A percentile compares a stretch with the other conserved stretches of the same genome.
Conservation (phyloP, 2,888 invertebrate genomes). For the Campoplex capitator region DNA sequence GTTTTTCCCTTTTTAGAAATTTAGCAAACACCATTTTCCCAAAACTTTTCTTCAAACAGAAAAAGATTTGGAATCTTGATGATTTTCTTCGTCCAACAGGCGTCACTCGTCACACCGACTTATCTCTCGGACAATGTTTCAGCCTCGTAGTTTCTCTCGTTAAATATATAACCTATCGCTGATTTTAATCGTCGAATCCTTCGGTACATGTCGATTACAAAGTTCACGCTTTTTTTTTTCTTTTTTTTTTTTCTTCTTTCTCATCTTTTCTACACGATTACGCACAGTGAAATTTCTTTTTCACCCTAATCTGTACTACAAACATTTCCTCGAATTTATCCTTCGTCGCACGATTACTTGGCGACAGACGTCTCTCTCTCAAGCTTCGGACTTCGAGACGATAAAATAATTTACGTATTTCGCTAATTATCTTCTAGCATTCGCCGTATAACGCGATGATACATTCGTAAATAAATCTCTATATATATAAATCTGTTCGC, state of each 20-base stretch:
- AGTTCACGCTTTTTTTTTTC: conserved; percentile 24
- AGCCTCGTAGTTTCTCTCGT: not conserved
- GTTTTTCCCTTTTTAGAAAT: conserved; percentile 5
- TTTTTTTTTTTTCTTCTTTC: not conserved
- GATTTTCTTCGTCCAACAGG: not conserved
- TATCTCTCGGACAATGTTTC: conserved; percentile 37
- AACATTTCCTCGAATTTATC: conserved; percentile 38
- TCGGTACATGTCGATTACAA: conserved; percentile 41
- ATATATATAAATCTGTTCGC: too few species aligned
- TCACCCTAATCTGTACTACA: conserved; percentile 48
- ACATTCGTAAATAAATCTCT: too few species aligned
- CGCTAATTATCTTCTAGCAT: not conserved
- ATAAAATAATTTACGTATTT: not conserved
- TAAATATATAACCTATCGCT: conserved; percentile 35
- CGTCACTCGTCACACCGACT: conserved; percentile 1
- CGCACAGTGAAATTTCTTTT: not conserved
- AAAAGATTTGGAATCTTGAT: conserved; percentile 30
- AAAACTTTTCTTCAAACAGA: not conserved
- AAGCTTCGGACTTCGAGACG: not conserved
- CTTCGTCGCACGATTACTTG: not conserved
- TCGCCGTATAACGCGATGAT: too few species aligned
- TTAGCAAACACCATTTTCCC: conserved; percentile 24
- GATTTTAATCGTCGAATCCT: conserved; percentile 45
- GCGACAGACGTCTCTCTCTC: not conserved
- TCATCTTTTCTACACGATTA: not conserved